Base-by-base conservation (phyloP, 2,113 vertebrate species). In the Percina caprodes region DNA sequence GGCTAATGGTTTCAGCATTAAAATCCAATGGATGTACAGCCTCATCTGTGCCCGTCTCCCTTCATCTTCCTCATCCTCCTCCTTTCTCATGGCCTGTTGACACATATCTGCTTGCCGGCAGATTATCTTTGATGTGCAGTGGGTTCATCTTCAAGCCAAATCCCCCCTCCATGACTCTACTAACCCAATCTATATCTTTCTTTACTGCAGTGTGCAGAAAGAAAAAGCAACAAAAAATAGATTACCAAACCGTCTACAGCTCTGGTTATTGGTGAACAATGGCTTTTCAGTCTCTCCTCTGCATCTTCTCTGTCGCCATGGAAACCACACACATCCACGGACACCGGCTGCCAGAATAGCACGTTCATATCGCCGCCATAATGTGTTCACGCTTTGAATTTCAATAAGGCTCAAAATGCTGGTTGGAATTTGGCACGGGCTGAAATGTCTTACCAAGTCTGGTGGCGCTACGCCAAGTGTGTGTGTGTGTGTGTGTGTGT, bases 71-170 rank as follows among this genome's bases (percentile, higher is more conserved):
- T 70, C n/a, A n/a, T n/a, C 72, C 24, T 70, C 51, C 33, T 75
- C 61, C 77, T 76, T 33, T 78, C 69, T 84, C 54, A 11, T 79
- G 90, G 54, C 86, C 87, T 60, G 71, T 87, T 93, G 88, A 91
- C 91, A 93, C 86, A 89, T 69, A 89, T 90, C 91, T 89, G 88
- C 77, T 58, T 0, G 54, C 68, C 71, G 85, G 74, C 79, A 84
- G 79, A 74, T 82, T 63, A 74, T 83, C 77, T 89, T 72, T 83
- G 83, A 70, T 83, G 79, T 82, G 76, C 72, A 58, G 51, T 59
- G 63, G 76, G 79, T 86, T 90, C 77, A 86, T 89, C 82, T 88
- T 70, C 69, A 21, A 80, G 51, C 84, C 85, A 88, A 71, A 88
- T 77, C 82, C 89, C 39, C 72, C 77, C 77, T 42, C 71, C 72